Conservation (phyloP, 2,888 invertebrate species). For the Drosophila bunnanda region DNA sequence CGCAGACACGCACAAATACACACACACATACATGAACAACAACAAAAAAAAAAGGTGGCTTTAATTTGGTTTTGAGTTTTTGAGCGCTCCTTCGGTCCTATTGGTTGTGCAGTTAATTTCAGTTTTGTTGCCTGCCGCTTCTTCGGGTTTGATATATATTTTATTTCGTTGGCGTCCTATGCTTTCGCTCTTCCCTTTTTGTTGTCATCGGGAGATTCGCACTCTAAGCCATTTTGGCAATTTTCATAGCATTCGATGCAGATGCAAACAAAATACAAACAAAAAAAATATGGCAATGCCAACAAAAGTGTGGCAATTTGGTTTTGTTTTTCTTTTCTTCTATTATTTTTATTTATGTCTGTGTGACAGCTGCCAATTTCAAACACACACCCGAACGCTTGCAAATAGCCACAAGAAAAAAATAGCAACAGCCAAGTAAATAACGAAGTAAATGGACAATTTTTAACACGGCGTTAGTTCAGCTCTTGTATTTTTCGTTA, state of each 20-base stretch:
- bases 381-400: constrained; percentile 34
- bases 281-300: constrained; percentile 6
- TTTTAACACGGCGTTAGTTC: constrained; percentile 46
- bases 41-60: constrained; percentile 23
- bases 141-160: neutral
- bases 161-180: constrained; percentile 29
- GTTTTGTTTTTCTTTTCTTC: constrained; percentile 25
- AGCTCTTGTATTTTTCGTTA: constrained; percentile 5
- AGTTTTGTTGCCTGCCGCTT: constrained; percentile 11
- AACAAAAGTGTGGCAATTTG: constrained; percentile 18
- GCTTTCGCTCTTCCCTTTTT: constrained; percentile 30
- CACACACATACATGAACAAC: constrained; percentile 25
- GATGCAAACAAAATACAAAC: neutral
- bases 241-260: constrained; percentile 48
- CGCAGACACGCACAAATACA: neutral
- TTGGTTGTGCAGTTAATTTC: constrained; percentile 28
- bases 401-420: constrained; percentile 39
- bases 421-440: constrained; percentile 48
- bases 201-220: constrained; percentile 39
- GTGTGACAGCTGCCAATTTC: constrained; percentile 45
- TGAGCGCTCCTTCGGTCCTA: constrained; percentile 16
- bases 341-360: constrained; percentile 31
- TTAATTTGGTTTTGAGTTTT: constrained; percentile 21
- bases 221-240: constrained; percentile 11
- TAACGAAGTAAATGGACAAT: constrained; percentile 63